Base-by-base conservation (phyloP, 2,797 vertebrate genomes). In the Rhinoraja longicauda region DNA sequence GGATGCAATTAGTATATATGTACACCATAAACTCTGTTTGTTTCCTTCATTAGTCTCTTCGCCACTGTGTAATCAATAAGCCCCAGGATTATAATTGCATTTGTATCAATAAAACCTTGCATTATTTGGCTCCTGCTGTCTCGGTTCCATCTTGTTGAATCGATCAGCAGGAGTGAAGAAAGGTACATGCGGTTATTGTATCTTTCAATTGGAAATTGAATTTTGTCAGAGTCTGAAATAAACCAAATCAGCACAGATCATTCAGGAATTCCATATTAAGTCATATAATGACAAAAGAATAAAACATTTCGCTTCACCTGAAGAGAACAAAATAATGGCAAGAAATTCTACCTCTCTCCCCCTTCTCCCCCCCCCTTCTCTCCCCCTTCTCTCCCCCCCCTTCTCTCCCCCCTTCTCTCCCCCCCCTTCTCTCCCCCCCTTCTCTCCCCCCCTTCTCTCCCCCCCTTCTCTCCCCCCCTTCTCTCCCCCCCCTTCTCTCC, bases 21-120 rank as follows among this genome's bases (percentile, higher is more conserved):
- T 21, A 64, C 88, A 88, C 88, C 84, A 88, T 64, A 67, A 4
- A n/a, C 21, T 84, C 82, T 59, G 26, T 59, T 62, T 84, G 84
- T 62, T 88, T 64, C 29, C n/a, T 36, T 88, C 84, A 88, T 88
- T 88, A 67, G 82, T 86, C 26, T 88, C 64, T 21, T 88, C 88
- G 59, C n/a, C n/a, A 88, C 59, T 21, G 17, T 64, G n/a, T 88
- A 64, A 88, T 88, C 59, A 88, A 88, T 88, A 88, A 32, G 0
- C n/a, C 84, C 36, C 64, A 88, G 64, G 59, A 88, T 88, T 64
- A 88, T 88, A 88, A 88, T 88, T 88, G 62, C 84, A 64, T 88
- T 88, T 64, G 29, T 88, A 88, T 29, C 59, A 88, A 64, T 88
- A 88, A 88, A 88, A 36, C 15, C 29, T 64, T 88, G 59, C 53